Percentiles rank a stretch among this genome's conserved stretches.
phyloP scores from a whole-genome alignment of 2,888 invertebrate species.

The Drosophila emarginata region DNA sequence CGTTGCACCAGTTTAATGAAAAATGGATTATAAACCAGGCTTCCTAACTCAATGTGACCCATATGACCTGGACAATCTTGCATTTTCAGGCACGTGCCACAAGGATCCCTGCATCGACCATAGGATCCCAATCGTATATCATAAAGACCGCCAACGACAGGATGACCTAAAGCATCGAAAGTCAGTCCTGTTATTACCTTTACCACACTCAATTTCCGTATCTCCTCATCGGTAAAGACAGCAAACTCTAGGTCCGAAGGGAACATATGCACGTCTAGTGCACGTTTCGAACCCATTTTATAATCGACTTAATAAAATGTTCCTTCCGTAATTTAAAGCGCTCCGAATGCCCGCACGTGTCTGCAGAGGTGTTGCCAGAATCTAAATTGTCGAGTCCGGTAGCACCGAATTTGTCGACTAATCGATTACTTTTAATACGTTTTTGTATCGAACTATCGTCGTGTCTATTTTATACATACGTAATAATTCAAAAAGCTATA shows the following conservation, averaged over 20 bases:
- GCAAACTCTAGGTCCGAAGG: conserved; percentile 85
- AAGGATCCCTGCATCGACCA: conserved; percentile 85
- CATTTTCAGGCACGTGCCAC: conserved; percentile 89
- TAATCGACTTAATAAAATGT: not conserved
- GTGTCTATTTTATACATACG: too few relatives aligned
- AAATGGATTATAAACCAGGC: conserved; percentile 95
- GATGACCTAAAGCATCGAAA: conserved; percentile 92
- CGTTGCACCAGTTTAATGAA: conserved; percentile 89
- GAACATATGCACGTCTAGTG: conserved; percentile 74
- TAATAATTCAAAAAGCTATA: too few relatives aligned
- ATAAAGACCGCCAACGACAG: conserved; percentile 93
- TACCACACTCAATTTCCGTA: conserved; percentile 90
- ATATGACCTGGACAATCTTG: conserved; percentile 94
- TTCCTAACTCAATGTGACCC: conserved; percentile 95
- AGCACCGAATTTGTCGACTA: too few relatives aligned
- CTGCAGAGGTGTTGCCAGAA: too few relatives aligned
- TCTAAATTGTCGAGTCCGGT: too few relatives aligned
- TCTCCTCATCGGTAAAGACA: conserved; percentile 89
- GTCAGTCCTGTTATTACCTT: conserved; percentile 90
- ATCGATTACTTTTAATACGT: too few relatives aligned
- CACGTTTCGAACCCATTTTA: conserved; percentile 60
- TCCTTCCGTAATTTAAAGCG: conserved; percentile 13
- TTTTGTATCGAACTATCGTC: too few relatives aligned
- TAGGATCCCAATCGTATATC: conserved; percentile 89
- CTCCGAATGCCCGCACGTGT: conserved; percentile 32